These are phyloP conservation scores for Sebastes oblongus DNA, from an alignment of 2,797 vertebrate species.

Conservation along the genomic window DNA sequence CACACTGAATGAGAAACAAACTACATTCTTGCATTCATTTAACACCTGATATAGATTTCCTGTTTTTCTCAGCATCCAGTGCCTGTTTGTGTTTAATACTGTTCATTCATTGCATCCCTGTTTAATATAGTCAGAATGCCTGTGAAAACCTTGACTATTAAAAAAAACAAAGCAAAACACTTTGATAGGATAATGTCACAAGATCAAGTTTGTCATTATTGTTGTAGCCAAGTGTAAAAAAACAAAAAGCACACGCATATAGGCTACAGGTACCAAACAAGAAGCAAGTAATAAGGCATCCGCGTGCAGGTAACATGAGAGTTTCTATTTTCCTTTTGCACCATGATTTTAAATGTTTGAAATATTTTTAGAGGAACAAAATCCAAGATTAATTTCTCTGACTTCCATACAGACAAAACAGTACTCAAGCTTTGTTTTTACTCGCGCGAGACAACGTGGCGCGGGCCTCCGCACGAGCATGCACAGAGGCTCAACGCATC, in stretches of 20 bases:
- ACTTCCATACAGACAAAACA: neutral
- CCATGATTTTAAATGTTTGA: neutral
- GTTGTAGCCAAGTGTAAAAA: neutral
- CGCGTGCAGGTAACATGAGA: neutral
- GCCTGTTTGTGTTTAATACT: neutral
- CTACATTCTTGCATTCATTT: neutral
- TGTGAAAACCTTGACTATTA: neutral
- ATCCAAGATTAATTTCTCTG: neutral
- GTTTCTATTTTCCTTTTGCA: neutral
- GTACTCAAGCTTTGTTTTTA: neutral
- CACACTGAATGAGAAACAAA: neutral
- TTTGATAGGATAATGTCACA: neutral
- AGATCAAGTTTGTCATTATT: neutral
- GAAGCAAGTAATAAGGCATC: slow-evolving; percentile 1
- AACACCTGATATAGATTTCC: neutral
- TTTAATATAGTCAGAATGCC: slow-evolving; percentile 11
- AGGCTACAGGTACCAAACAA: neutral
- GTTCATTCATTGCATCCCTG: slow-evolving; percentile 6
- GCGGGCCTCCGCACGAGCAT: too few relatives aligned
- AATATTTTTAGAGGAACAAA: neutral
- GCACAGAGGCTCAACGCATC: too few relatives aligned
- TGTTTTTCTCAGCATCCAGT: neutral
- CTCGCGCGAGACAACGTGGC: too few relatives aligned
- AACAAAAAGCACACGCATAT: neutral
- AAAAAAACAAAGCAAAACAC: neutral